These are phyloP conservation scores for Nannoperca australis DNA, from an alignment of 2,797 vertebrate species.

Conservation along the genomic window DNA sequence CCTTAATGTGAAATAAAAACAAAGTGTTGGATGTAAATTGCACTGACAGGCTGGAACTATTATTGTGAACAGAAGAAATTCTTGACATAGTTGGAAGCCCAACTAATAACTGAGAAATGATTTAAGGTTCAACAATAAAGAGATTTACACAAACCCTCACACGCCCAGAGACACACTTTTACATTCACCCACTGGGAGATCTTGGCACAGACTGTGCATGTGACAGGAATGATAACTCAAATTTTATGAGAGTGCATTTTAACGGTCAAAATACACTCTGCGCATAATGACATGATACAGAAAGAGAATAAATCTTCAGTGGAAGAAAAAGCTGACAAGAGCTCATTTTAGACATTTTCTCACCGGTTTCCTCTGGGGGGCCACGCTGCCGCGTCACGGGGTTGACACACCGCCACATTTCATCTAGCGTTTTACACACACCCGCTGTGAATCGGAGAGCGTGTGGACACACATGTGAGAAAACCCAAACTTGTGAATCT, in stretches of 20 bases:
- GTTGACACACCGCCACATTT: conserved; percentile 45
- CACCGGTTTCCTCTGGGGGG: conserved; percentile 36
- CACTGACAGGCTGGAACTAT: conserved; percentile 23
- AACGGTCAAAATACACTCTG: conserved; percentile 27
- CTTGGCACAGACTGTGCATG: conserved; percentile 18
- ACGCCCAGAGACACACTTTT: conserved; percentile 28
- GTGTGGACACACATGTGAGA: conserved; percentile 32
- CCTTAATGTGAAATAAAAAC: neutral
- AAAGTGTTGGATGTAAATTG: conserved; percentile 21
- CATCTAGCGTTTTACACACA: conserved; percentile 52
- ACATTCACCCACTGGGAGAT: conserved; percentile 20
- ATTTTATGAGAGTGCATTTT: conserved; percentile 50
- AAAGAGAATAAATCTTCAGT: conserved; percentile 38
- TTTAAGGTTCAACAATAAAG: conserved; percentile 13
- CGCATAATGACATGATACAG: conserved; percentile 35
- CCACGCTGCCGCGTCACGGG: conserved; percentile 29
- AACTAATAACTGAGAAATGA: conserved; percentile 32
- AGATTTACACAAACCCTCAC: conserved; percentile 19
- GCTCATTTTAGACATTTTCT: conserved; percentile 42
- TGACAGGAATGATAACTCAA: conserved; percentile 49
- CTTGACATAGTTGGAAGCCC: conserved; percentile 36
- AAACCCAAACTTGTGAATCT: conserved; percentile 35
- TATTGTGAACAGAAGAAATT: conserved; percentile 39
- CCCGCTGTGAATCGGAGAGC: conserved; percentile 6
- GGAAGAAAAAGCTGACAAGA: conserved; percentile 21